These are phyloP conservation scores for Phymorhynchus buccinoides DNA, from an alignment of 1,140 invertebrate genomes.

Conservation along the genomic window DNA sequence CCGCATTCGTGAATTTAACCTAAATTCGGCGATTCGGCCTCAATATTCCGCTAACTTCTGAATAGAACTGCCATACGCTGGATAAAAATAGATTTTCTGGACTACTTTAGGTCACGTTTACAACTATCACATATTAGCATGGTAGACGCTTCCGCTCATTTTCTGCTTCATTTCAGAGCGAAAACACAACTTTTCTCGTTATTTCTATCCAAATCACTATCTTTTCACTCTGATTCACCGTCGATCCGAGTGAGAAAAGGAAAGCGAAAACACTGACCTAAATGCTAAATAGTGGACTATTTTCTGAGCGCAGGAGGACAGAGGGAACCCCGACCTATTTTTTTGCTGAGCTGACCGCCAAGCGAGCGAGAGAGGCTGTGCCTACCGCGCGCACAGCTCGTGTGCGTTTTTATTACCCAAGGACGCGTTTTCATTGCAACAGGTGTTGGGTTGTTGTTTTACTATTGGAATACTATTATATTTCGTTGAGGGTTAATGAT, in stretches of 20 bases:
- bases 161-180: neutral
- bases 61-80: slow-evolving; percentile 35
- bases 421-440: slow-evolving; percentile 27
- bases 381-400: slow-evolving; percentile 22
- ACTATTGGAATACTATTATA: neutral
- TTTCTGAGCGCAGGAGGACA: slow-evolving; percentile 40
- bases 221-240: neutral
- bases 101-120: slow-evolving; percentile 43
- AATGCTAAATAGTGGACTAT: slow-evolving; percentile 42
- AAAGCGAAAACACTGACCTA: slow-evolving; percentile 31
- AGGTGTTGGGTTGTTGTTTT: neutral
- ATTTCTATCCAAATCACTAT: neutral
- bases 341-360: slow-evolving; percentile 37
- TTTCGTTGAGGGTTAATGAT: neutral
- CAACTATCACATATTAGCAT: slow-evolving; percentile 39
- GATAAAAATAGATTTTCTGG: slow-evolving; percentile 36
- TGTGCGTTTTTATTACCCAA: neutral
- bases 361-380: slow-evolving; percentile 1
- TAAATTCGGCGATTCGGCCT: slow-evolving; percentile 54
- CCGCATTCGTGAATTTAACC: slow-evolving; percentile 57
- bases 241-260: neutral
- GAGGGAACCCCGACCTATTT: slow-evolving; percentile 43
- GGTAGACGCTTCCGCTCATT: slow-evolving; percentile 24
- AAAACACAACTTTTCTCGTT: neutral
- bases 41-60: slow-evolving; percentile 45